Base-by-base conservation (phyloP, 2,888 invertebrate genomes). In the Theretra japonica region DNA sequence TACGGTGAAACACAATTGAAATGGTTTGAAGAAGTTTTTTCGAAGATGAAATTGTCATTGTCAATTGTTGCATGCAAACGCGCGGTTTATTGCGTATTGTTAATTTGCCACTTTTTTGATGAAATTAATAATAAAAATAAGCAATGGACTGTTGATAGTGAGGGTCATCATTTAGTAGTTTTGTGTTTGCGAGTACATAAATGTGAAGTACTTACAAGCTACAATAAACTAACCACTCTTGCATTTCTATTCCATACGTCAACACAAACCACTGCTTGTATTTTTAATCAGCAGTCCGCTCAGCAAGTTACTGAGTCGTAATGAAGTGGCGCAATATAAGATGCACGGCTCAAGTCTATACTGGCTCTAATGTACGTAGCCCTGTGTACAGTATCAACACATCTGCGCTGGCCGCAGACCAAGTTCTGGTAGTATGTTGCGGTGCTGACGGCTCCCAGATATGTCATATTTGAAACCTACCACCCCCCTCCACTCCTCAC, bases 391-490 rank as follows among this genome's bases (percentile, higher is more conserved):
- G 80, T 81, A 65, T 65, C 48, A 65, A 87, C 88, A 91, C 91
- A 91, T 91, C 89, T 91, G 91, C 81, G 86, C 86, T 88, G 90
- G 89, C 92, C 92, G 85, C 92, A 90, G 93, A 92, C 86, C 88
- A 93, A 93, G 91, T 93, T 92, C 89, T 89, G 86, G 85, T 82
- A 84, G 86, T 85, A 87, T 88, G 89, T 89, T 89, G 91, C 88
- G 90, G 90, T 83, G 89, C 83, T 91, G 92, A 91, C 91, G 89
- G 87, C 88, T 90, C 88, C 88, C 89, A 92, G 92, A 93, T 92
- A 91, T 91, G 92, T 93, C 93, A 92, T 92, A 93, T 92, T 91
- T 88, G 90, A 88, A 84, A 83, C 84, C 84, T 82, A 21, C 76
- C 81, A 76, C 76, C 74, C 73, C 75, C 74, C 41, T 11, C 53